Conservation (phyloP, 2,888 invertebrate species). For the Cordilura impudica region DNA sequence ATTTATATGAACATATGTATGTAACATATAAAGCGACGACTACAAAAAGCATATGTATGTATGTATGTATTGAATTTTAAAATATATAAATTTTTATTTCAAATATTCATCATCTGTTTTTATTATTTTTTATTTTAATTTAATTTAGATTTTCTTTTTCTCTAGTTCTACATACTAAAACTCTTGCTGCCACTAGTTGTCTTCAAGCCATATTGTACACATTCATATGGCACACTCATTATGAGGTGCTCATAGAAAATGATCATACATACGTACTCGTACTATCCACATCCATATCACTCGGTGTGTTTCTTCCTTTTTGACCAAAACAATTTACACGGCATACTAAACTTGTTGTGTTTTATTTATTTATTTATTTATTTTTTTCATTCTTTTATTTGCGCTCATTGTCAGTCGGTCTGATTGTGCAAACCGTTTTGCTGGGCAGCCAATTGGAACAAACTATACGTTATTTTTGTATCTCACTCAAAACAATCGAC, state of each 20-base stretch:
- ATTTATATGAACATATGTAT: too few species aligned
- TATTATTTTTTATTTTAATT: not conserved
- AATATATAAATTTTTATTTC: too few species aligned
- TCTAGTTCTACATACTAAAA: too few species aligned
- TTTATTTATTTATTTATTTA: not conserved
- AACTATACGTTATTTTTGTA: slow-evolving; percentile 61
- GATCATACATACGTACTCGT: too few species aligned
- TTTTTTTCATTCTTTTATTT: not conserved
- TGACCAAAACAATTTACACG: slow-evolving; percentile 52
- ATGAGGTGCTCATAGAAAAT: slow-evolving; percentile 37
- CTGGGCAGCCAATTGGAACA: slow-evolving; percentile 62
- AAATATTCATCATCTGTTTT: not conserved
- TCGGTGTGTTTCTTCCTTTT: slow-evolving; percentile 46
- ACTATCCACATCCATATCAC: slow-evolving; percentile 19
- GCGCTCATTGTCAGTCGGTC: slow-evolving; percentile 51
- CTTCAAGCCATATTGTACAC: not conserved
- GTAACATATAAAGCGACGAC: not conserved
- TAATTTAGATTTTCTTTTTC: not conserved
- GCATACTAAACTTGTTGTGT: slow-evolving; percentile 13
- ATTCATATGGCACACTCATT: slow-evolving; percentile 19
- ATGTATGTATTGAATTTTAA: too few species aligned
- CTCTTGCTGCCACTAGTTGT: not conserved
- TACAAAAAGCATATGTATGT: not conserved
- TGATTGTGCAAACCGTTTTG: slow-evolving; percentile 52
- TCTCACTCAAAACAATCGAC: slow-evolving; percentile 46